Base-by-base conservation (phyloP, 2,888 invertebrate species). In the Eulithis prunata region DNA sequence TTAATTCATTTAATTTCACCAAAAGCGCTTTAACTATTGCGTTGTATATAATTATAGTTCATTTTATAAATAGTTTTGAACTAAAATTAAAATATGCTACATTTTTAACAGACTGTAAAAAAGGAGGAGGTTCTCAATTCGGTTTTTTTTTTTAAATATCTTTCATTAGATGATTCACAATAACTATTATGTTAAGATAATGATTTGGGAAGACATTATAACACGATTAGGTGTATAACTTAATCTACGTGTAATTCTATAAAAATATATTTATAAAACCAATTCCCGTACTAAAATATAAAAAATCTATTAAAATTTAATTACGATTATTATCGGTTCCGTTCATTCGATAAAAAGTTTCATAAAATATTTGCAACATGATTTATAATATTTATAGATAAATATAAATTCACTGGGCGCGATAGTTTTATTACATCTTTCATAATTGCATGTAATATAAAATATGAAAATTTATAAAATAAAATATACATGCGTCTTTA, bases 401-500 rank as follows among this genome's bases (percentile, higher is more conserved):
- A 61, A 61, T 43, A 57, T 61, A 60, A 60, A 56, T 59, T 52
- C 56, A 52, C 11, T 6, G 46, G 38, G 59, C 56, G 41, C 63
- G 55, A 63, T 28, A 57, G 53, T 63, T 14, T 32, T 5, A 45
- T 12, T n/a, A 41, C 10, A 32, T 32, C 46, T 28, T 46, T 60
- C 10, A 54, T 53, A 41, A 38, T 32, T 13, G 41, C n/a, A 41
- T 46, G 46, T 13, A 51, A 11, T 32, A n/a, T n/a, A n/a, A n/a
- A n/a, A n/a, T n/a, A 49, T 13, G 8, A 43, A 43, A 12, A n/a
- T 38, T 10, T 21, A 7, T 3, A 41, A 38, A 47, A 28, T 56
- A 32, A 45, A 5, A 36, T 49, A 45, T 53, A 21, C 54, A 58
- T 56, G 14, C 55, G 56, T 63, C 12, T 73, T 70, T 60, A 60